Evolutionary conservation across 2,113 vertebrate species (phyloP), one percentile per base, ranked within the genome.

Genomic region (Oxyruncus cristatus): DNA sequence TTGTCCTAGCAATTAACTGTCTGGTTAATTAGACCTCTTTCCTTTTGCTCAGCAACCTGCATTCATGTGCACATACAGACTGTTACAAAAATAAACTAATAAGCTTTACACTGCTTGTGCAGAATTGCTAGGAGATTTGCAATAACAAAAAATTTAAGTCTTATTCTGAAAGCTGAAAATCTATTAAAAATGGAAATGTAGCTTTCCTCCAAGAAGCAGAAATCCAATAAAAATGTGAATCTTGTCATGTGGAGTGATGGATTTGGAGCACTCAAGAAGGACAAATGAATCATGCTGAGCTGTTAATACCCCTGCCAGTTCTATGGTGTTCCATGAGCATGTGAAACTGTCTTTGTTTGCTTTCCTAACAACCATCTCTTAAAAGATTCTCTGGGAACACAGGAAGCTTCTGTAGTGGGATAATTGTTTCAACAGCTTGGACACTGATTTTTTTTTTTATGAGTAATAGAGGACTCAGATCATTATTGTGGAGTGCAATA

Each of bases 281-380:
- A 96, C 80, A 95, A 96, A 97, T 94, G 95, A 93, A 92, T 96
- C 93, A 92, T 80, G 95, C 95, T 96, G 95, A 92, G 96, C 83
- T 93, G 92, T 95, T 97, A 97, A 96, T 92, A 95, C 89, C 89
- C 85, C 92, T 95, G 91, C 72, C 93, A 95, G 88, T 91, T 88
- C 95, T 85, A 63, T 33, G 58, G 89, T 24, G 47, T 95, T 95
- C 85, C 81, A 89, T 2, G 2, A 94, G 78, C 88, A 90, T 93
- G 92, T 95, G 94, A 95, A 93, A 92, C 78, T 90, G 82, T 89
- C 93, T 97, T 97, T 97, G 96, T 97, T 97, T 97, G 93, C 94
- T 92, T 97, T 97, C 96, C 74, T 96, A 97, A 97, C 93, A 96
- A 89, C 62, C 91, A 86, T 55, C 93, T 94, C 95, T 94, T 94